Evolutionary conservation across 2,797 vertebrate species (phyloP).

Genomic region (Enteromius treurensis): DNA sequence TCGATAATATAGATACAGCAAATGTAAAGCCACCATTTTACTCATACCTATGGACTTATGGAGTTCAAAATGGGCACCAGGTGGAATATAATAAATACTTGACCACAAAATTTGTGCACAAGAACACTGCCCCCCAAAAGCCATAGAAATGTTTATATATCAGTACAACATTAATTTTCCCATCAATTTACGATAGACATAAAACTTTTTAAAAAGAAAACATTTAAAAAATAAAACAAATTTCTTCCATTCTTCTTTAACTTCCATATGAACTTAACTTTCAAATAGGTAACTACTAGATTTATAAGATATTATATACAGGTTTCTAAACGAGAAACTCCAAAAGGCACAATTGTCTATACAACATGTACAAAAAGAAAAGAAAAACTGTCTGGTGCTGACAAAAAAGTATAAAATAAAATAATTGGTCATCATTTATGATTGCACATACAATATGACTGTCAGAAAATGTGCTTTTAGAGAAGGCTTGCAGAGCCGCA

Average conservation of each 20-base stretch:
- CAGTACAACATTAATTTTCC: conserved; percentile 91
- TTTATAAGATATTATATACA: conserved; percentile 94
- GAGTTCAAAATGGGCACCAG: conserved; percentile 87
- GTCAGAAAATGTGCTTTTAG: conserved; percentile 98
- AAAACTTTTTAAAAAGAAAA: conserved; percentile 80
- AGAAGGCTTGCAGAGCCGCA: conserved; percentile 82
- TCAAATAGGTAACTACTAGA: conserved; percentile 86
- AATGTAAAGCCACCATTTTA: conserved; percentile 94
- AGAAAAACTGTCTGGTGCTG: conserved; percentile 79
- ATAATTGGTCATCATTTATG: conserved; percentile 93
- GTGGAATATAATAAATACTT: conserved; percentile 99
- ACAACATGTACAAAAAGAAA: conserved; percentile 97
- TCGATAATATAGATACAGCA: conserved; percentile 94
- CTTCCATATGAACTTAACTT: conserved; percentile 63
- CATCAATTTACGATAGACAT: conserved; percentile 80
- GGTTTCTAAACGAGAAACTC: conserved; percentile 92
- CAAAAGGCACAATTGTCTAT: conserved; percentile 99
- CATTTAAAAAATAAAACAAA: conserved; percentile 78
- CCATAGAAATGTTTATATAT: conserved; percentile 97
- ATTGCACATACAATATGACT: conserved; percentile 96
- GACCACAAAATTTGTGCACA: conserved; percentile 98
- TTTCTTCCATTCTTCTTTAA: conserved; percentile 68
- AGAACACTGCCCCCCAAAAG: conserved; percentile 87
- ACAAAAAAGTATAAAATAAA: conserved; percentile 79
- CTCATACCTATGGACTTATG: conserved; percentile 90